Percentiles rank a stretch among this genome's conserved stretches.
phyloP scores from a whole-genome alignment of 2,888 invertebrate species.

The Azorinus chamasolen region DNA sequence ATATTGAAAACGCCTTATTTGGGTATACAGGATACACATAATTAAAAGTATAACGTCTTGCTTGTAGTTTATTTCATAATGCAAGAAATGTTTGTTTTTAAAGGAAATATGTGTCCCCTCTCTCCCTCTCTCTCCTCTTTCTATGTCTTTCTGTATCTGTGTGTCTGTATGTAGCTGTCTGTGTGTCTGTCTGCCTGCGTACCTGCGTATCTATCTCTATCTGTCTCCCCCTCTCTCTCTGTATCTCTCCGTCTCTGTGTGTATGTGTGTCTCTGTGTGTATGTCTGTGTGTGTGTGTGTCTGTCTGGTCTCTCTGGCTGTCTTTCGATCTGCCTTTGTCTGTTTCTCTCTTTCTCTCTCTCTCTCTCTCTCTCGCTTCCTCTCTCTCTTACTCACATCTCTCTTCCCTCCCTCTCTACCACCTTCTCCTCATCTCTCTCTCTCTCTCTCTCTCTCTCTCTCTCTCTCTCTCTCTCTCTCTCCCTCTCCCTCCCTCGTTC shows the following conservation, averaged over 20 bases:
- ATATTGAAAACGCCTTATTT: too few relatives aligned
- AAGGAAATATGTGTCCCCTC: too few relatives aligned
- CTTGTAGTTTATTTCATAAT: too few relatives aligned
- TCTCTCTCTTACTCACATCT: conserved; percentile 25
- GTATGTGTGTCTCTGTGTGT: background rate
- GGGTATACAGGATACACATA: too few relatives aligned
- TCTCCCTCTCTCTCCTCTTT: conserved; percentile 14
- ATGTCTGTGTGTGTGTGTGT: background rate
- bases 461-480: conserved; percentile 30
- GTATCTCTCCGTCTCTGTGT: conserved; percentile 8
- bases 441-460: conserved; percentile 8
- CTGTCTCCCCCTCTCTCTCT: conserved; percentile 5
- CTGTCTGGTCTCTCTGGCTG: background rate
- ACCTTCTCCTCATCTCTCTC: background rate
- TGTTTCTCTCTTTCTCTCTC: conserved; percentile 34
- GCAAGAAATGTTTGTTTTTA: too few relatives aligned
- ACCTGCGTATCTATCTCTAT: conserved; percentile 1
- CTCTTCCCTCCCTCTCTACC: background rate
- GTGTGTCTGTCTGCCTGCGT: conserved; percentile 11
- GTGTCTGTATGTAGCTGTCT: conserved; percentile 17
- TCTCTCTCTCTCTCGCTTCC: too few relatives aligned
- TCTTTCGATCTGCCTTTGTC: conserved; percentile 17
- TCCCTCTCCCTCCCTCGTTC: conserved; percentile 40
- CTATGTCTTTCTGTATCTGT: conserved; percentile 16
- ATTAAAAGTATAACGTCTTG: too few relatives aligned